phyloP scores from a whole-genome alignment of 2,888 invertebrate genomes.

The Meiosimyza platycephala region DNA sequence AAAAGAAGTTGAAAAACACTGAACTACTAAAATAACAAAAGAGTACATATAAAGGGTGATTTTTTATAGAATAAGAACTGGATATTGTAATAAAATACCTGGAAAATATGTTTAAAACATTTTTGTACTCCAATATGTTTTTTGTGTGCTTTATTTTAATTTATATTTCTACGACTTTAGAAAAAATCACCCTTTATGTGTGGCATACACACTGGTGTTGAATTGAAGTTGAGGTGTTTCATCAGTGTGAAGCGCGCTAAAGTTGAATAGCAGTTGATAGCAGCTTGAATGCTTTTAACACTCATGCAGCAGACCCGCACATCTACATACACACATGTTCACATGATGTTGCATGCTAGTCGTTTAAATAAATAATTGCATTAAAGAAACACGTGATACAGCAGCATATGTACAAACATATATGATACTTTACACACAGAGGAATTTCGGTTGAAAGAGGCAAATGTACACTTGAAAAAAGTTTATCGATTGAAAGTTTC shows the following conservation, averaged over 20 bases:
- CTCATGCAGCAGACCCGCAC: constrained; percentile 21
- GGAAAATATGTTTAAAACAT: no score
- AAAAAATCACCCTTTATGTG: no score
- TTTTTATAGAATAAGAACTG: no score
- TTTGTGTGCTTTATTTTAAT: no score
- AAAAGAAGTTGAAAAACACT: neutral
- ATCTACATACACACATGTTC: constrained; percentile 18
- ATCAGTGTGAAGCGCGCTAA: neutral
- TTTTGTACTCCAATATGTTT: no score
- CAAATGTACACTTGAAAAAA: no score
- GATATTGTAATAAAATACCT: no score
- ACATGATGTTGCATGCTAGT: constrained; percentile 26
- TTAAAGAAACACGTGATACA: constrained; percentile 9
- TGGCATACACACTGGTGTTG: neutral
- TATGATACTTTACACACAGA: no score
- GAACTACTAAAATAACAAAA: neutral
- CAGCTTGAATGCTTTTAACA: constrained; percentile 15
- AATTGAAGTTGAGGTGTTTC: constrained; percentile 24
- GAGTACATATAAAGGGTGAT: neutral
- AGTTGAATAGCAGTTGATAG: constrained; percentile 12
- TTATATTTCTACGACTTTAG: no score
- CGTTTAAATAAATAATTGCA: constrained; percentile 31
- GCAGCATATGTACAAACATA: neutral
- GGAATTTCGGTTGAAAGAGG: no score
- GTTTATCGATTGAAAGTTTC: no score